Evolutionary conservation across 2,888 invertebrate genomes (phyloP).

Genomic region (Agrotis ipsilon): DNA sequence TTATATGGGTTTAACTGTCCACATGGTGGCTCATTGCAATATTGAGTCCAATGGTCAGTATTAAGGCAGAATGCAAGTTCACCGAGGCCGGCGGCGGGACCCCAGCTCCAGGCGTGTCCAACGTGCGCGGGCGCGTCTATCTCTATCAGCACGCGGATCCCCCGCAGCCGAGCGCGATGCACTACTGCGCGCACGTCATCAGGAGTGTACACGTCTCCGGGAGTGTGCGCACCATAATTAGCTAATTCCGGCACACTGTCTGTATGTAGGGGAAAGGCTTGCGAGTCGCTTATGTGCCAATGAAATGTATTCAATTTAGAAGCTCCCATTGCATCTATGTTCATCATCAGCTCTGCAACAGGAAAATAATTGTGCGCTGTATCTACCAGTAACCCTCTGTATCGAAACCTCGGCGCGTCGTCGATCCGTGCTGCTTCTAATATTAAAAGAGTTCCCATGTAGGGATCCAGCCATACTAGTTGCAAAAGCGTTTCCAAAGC

Average conservation of each 20-base stretch:
- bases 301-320: constrained; percentile 97
- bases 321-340: constrained; percentile 96
- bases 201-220: constrained; percentile 93
- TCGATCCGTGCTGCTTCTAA: constrained; percentile 92
- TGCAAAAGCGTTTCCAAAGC: constrained; percentile 95
- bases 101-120: constrained; percentile 96
- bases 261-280: constrained; percentile 96
- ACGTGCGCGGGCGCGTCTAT: constrained; percentile 97
- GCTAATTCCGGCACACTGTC: constrained; percentile 94
- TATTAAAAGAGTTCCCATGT: constrained; percentile 90
- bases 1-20: constrained; percentile 95
- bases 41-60: constrained; percentile 93
- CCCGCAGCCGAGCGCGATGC: constrained; percentile 94
- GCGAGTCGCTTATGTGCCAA: constrained; percentile 97
- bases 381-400: constrained; percentile 97
- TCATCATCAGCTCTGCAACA: constrained; percentile 92
- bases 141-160: constrained; percentile 96
- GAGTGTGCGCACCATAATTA: constrained; percentile 95
- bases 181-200: constrained; percentile 94
- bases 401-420: constrained; percentile 94
- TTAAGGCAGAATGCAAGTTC: constrained; percentile 94
- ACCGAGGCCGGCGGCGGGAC: constrained; percentile 92
- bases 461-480: constrained; percentile 94
- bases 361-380: constrained; percentile 97
- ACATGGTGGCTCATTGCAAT: constrained; percentile 95